Evolutionary conservation across 2,797 vertebrate genomes (phyloP).

Genomic region (Coccyzus lansbergi): DNA sequence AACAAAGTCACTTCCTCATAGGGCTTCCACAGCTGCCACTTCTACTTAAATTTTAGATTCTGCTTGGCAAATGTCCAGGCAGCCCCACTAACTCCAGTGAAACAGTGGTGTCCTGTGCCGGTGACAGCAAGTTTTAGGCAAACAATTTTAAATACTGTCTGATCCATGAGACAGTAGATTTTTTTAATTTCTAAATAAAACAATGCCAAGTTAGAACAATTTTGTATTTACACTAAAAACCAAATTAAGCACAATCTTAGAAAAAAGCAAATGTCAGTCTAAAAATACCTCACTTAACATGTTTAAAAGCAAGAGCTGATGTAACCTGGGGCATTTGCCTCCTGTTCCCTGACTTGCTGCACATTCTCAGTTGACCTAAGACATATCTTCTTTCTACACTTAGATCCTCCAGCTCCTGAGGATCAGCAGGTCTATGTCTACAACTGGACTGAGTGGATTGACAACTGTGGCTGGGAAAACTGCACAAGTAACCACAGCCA

Average conservation of each 20-base stretch:
- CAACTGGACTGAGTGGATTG: slow-evolving; percentile 88
- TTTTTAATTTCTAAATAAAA: background rate
- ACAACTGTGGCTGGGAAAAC: slow-evolving; percentile 80
- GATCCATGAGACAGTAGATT: background rate
- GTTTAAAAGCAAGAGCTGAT: background rate
- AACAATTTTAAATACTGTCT: background rate
- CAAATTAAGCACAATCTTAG: background rate
- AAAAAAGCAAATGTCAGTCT: fast-evolving
- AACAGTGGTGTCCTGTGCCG: background rate
- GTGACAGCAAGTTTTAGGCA: background rate
- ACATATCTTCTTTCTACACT: background rate
- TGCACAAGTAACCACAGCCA: slow-evolving; percentile 72
- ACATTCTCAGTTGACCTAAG: background rate
- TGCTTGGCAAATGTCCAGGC: background rate
- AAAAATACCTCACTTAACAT: background rate
- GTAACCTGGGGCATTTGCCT: background rate
- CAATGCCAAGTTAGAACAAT: background rate
- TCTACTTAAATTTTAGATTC: background rate
- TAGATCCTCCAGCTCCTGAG: slow-evolving; percentile 71
- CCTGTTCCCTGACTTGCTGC: background rate
- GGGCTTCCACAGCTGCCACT: background rate
- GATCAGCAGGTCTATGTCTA: slow-evolving; percentile 80
- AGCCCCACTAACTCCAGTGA: background rate
- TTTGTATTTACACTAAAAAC: background rate
- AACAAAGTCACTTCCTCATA: background rate